Evolutionary conservation across 2,888 invertebrate species (phyloP), one percentile per base, ranked within the genome.

Genomic region (Euzophera pinguis): DNA sequence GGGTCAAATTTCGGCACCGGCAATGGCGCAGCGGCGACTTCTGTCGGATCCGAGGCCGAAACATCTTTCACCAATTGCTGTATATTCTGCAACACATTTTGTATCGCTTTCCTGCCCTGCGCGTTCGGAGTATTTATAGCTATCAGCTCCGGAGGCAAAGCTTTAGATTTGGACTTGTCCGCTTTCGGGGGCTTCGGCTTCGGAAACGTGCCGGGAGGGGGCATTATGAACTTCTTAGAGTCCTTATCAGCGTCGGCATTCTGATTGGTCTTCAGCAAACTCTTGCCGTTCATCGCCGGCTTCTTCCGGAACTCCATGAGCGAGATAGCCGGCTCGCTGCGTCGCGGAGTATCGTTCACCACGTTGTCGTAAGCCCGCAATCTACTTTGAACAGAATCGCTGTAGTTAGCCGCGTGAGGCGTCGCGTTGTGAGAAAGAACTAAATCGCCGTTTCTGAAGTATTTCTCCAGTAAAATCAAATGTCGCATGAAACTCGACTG

Each of bases 401-500:
- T 94, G 68, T 97, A 97, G 53, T 93, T 95, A 0, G 92, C 91
- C 0, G 96, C 95, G 64, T 94, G 93, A 0, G 94, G 92, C 10
- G 94, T 92, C 0, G 96, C 96, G 58, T 92, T 93, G 3, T 94
- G 93, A 0, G 95, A 92, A 10, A 96, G 72, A 0, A 95, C 91
- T 47, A 97, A 78, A 69, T 96, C 96, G 0, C 96, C 96, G 58
- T 93, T 94, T 53, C 96, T 91, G 72, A 95, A 96, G 78, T 96
- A 96, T 72, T 96, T 96, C 63, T 97, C 97, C 58, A 97, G 73
- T 5, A 96, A 82, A 49, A 96, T 94, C 35, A 97, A 82, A 79
- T 97, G 97, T 6, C 96, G 91, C 0, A 97, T 81, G 71, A 97
- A 97, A 61, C 96, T 96, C 41, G 96, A 96, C 67, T 96, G 96